Evolutionary conservation across 2,113 vertebrate species (phyloP), one percentile per base, ranked within the genome.

Genomic region (Nesospiza acunhae): DNA sequence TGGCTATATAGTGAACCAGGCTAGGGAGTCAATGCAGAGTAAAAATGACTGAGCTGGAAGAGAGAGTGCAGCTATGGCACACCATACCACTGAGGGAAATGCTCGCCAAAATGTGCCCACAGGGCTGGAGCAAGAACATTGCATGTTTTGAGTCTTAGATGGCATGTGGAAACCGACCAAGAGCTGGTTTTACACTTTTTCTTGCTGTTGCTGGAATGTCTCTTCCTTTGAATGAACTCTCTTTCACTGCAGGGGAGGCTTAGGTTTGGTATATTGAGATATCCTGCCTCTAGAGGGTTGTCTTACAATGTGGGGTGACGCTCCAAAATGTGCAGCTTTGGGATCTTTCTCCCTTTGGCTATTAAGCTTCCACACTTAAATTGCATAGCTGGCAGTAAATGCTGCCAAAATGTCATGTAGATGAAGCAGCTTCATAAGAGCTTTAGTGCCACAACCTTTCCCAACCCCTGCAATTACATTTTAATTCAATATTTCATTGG

Each of bases 401-500:
- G 77, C 83, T 92, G 92, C 96, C 94, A 90, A 92, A 94, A 90
- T 90, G 88, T 96, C 88, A 75, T 75, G 73, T 37, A 81, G 88
- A 90, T 86, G 83, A 92, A 94, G 88, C 80, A 79, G 88, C 88
- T 93, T 90, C 52, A 1, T 86, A 89, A 92, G 93, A 93, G 90
- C 88, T 93, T 94, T 93, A 92, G 80, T 90, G 93, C 73, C 93
- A 89, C 94, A 94, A 94, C 96, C 94, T 96, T 96, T 92, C 80
- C 85, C 93, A 92, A 76, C 94, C 93, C 85, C 80, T 95, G 88
- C 92, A 96, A 96, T 96, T 89, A 81, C 77, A 66, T 94, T 96
- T 94, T 96, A 96, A 96, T 96, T 97, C 95, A 94, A 81, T 95
- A 93, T 97, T 97, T 96, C 95, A 94, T 72, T 89, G 96, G 78